Percentiles rank a stretch among this genome's conserved stretches.
These are phyloP conservation scores for Seriola dumerili DNA, from an alignment of 2,113 vertebrate species.

Conservation along the genomic window DNA sequence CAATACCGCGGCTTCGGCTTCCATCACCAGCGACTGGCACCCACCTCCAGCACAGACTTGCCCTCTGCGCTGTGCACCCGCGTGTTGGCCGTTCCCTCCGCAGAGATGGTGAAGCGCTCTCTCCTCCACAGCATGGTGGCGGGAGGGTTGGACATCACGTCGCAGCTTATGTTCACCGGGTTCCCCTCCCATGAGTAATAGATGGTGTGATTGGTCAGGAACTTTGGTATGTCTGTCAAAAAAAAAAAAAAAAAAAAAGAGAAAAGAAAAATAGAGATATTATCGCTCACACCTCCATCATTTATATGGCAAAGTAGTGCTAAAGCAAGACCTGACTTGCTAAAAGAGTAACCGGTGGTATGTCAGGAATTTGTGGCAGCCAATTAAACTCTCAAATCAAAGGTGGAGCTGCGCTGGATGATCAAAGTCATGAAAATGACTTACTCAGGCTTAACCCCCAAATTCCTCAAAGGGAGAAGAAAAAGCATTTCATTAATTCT, in stretches of 20 bases:
- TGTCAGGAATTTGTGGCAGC: conserved; percentile 27
- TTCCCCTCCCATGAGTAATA: conserved; percentile 99
- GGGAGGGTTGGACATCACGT: conserved; percentile 93
- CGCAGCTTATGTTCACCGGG: conserved; percentile 97
- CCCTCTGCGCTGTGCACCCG: conserved; percentile 88
- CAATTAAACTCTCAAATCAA: conserved; percentile 54
- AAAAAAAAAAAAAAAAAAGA: not conserved
- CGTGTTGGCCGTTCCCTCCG: conserved; percentile 89
- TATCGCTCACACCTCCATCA: not conserved
- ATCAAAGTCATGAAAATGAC: conserved; percentile 55
- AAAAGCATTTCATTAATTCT: conserved; percentile 32
- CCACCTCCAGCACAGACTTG: conserved; percentile 93
- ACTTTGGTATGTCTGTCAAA: conserved; percentile 93
- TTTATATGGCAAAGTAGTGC: not conserved
- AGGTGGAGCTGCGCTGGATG: conserved; percentile 46
- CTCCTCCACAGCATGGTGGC: conserved; percentile 94
- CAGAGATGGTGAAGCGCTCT: conserved; percentile 91
- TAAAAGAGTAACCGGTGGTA: not conserved
- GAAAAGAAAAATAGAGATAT: not conserved
- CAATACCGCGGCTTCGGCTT: not conserved
- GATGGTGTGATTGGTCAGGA: conserved; percentile 94
- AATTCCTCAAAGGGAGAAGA: conserved; percentile 38
- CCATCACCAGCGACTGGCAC: not conserved
- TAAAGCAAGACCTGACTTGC: conserved; percentile 14
- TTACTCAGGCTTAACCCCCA: conserved; percentile 30